Conservation (phyloP, 2,797 vertebrate species). For the Scyliorhinus canicula region DNA sequence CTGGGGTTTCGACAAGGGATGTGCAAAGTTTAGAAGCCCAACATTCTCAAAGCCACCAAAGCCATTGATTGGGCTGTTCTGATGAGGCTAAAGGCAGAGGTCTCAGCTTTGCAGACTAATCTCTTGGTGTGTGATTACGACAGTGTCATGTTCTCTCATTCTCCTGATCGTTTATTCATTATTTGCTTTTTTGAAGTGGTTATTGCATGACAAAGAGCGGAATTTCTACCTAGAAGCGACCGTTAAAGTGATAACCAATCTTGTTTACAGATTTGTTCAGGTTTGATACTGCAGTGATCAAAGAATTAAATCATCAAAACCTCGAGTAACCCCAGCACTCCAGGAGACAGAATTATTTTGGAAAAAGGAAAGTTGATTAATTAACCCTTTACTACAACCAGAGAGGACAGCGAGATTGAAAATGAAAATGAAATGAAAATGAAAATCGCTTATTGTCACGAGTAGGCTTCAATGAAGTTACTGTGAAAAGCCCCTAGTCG, state of each 20-base stretch:
- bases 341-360: too few relatives aligned
- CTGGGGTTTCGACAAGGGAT: background rate
- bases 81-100: background rate
- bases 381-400: background rate
- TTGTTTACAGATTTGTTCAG: slow-evolving; percentile 29
- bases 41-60: background rate
- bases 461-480: too few relatives aligned
- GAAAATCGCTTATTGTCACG: too few relatives aligned
- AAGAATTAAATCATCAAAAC: background rate
- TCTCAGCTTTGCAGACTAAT: background rate
- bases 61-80: too few relatives aligned
- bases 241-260: slow-evolving; percentile 20
- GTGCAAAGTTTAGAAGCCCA: background rate
- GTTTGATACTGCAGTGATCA: background rate
- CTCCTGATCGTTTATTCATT: slow-evolving; percentile 25
- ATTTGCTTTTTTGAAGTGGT: slow-evolving; percentile 4
- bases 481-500: too few relatives aligned
- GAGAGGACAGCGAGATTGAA: background rate
- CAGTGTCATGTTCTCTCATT: background rate
- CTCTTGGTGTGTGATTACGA: background rate
- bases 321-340: background rate
- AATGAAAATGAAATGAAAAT: too few relatives aligned
- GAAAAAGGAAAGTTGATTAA: background rate
- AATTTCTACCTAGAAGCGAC: background rate
- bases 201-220: slow-evolving; percentile 21